Conservation (phyloP, 1,140 invertebrate genomes). For the Drosophila pruinosa region DNA sequence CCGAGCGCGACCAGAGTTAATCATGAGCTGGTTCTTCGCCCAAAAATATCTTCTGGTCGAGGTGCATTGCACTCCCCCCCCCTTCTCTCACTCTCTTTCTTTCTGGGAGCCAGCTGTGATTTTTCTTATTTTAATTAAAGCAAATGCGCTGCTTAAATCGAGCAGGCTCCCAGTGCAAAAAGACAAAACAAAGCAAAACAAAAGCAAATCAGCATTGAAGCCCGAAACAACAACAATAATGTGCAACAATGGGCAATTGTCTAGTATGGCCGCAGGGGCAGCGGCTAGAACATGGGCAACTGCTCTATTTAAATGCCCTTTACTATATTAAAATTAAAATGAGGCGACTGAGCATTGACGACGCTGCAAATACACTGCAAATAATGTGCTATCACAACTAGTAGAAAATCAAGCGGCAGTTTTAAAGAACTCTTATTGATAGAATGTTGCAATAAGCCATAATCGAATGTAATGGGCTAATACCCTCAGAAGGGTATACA, state of each 20-base stretch:
- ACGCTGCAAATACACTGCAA: neutral
- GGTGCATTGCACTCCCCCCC: too few species aligned
- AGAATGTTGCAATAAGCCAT: too few species aligned
- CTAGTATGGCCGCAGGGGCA: neutral
- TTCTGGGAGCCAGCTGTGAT: too few species aligned
- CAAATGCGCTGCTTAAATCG: slow-evolving; percentile 41
- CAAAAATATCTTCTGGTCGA: too few species aligned
- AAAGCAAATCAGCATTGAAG: neutral
- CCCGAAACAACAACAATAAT: slow-evolving; percentile 20
- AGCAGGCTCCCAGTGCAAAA: neutral
- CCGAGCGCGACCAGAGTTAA: slow-evolving; percentile 10
- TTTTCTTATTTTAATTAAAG: slow-evolving; percentile 64
- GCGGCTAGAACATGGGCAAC: neutral
- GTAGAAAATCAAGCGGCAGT: too few species aligned
- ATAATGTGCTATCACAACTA: neutral
- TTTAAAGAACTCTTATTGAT: too few species aligned
- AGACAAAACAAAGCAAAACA: slow-evolving; percentile 17
- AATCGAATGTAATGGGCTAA: too few species aligned
- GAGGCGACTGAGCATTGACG: slow-evolving; percentile 1
- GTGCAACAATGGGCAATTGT: slow-evolving; percentile 50
- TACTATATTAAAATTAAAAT: slow-evolving; percentile 70
- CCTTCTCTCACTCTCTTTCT: neutral
- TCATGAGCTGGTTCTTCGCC: slow-evolving; percentile 7
- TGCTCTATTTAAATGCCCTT: slow-evolving; percentile 37
- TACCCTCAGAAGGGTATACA: too few species aligned